Conservation (phyloP, 2,797 vertebrate genomes). For the Sus cebifrons region DNA sequence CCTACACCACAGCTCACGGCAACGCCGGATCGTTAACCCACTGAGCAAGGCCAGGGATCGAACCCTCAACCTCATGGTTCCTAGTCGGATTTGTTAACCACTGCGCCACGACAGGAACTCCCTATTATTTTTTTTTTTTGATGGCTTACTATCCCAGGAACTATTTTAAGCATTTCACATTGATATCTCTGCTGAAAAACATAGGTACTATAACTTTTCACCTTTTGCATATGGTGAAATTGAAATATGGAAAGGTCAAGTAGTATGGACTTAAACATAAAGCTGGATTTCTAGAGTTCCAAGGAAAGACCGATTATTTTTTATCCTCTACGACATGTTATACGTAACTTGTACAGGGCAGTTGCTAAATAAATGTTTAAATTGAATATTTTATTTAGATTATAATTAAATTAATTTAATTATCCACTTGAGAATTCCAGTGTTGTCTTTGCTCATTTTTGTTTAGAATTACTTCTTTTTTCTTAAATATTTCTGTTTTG, state of each 20-base stretch:
- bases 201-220: background rate
- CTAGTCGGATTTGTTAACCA: too few relatives aligned
- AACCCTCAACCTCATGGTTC: too few relatives aligned
- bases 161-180: background rate
- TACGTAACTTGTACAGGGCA: conserved; percentile 49
- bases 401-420: conserved; percentile 76
- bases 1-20: too few relatives aligned
- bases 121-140: background rate
- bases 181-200: background rate
- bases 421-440: conserved; percentile 61
- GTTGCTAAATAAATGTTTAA: conserved; percentile 61
- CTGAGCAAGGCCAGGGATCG: too few relatives aligned
- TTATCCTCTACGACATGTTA: background rate
- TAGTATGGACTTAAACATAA: background rate
- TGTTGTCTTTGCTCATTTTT: conserved; percentile 51
- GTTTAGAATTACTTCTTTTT: conserved; percentile 12
- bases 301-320: conserved; percentile 6
- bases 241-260: background rate
- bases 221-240: background rate
- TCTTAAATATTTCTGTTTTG: conserved; percentile 62
- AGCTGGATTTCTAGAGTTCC: background rate
- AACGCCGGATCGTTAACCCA: too few relatives aligned
- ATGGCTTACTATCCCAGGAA: background rate
- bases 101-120: too few relatives aligned
- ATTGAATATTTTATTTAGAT: conserved; percentile 61